Conservation (phyloP, 1,140 invertebrate genomes). For the Triops cancriformis region DNA sequence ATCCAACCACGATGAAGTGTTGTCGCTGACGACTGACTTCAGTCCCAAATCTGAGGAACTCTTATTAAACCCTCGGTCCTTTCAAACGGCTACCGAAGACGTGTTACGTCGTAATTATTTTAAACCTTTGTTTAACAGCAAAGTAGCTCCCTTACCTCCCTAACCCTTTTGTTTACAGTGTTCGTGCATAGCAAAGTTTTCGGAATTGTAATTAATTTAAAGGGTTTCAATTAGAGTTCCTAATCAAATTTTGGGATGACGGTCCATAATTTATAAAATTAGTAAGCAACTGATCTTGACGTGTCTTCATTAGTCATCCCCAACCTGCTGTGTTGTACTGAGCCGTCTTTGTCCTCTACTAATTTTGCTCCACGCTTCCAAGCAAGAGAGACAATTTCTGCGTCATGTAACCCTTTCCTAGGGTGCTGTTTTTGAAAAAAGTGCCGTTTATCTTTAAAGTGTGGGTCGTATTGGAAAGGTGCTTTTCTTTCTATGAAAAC, state of each 20-base stretch:
- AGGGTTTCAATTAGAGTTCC: not conserved
- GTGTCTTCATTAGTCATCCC: constrained; percentile 3
- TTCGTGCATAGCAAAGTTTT: not conserved
- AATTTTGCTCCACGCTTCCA: not conserved
- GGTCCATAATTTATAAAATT: not conserved
- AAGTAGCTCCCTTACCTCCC: not conserved
- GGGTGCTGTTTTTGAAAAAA: too few relatives aligned
- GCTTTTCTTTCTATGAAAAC: too few relatives aligned
- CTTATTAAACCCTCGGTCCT: not conserved
- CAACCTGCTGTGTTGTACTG: not conserved
- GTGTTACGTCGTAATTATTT: not conserved
- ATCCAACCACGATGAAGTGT: not conserved
- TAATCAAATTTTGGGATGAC: not conserved
- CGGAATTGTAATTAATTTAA: not conserved
- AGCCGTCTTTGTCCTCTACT: not conserved
- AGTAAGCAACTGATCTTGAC: not conserved
- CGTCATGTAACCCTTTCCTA: too few relatives aligned
- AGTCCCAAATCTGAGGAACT: not conserved
- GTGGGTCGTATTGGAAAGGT: too few relatives aligned
- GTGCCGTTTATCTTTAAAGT: too few relatives aligned
- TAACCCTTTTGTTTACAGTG: not conserved
- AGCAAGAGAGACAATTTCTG: not conserved
- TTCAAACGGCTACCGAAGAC: not conserved
- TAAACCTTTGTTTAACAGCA: not conserved
- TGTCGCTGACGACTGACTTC: not conserved